A percentile compares a stretch with the other conserved stretches of the same genome.
These are phyloP conservation scores for Gymnodraco acuticeps DNA, from an alignment of 2,797 vertebrate genomes.

Conservation along the genomic window DNA sequence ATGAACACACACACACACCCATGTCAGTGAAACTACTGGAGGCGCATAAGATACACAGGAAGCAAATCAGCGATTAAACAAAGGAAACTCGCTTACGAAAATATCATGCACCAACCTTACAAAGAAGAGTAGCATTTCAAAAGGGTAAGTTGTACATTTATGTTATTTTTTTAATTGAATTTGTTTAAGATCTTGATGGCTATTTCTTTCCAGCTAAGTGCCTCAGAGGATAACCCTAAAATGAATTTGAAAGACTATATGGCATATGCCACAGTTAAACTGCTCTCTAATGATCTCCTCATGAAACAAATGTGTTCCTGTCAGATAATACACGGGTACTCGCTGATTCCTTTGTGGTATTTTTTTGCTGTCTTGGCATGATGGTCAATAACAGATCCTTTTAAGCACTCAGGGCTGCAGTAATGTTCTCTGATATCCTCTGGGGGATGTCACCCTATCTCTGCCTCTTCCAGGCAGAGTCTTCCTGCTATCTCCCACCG, in stretches of 20 bases:
- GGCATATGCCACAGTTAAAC: background rate
- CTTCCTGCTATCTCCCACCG: constrained; percentile 3
- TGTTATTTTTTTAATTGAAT: background rate
- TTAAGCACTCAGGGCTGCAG: constrained; percentile 54
- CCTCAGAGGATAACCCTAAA: background rate
- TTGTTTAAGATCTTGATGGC: background rate
- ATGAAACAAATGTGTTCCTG: background rate
- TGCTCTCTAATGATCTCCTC: constrained; percentile 2
- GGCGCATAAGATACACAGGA: constrained; percentile 36
- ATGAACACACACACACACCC: background rate
- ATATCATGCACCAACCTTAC: background rate
- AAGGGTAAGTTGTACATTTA: constrained; percentile 30
- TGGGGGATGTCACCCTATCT: constrained; percentile 52
- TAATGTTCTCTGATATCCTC: constrained; percentile 65
- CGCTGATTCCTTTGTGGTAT: background rate
- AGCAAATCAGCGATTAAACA: constrained; percentile 21
- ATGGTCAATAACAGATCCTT: constrained; percentile 60
- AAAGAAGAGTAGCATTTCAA: background rate
- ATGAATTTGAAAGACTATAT: background rate
- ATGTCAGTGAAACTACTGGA: constrained; percentile 18
- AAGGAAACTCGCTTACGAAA: background rate
- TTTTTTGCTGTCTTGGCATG: constrained; percentile 4
- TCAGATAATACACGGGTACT: background rate
- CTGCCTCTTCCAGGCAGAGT: background rate
- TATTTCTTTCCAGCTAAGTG: background rate